These are phyloP conservation scores for Oxystoma pomonae DNA, from an alignment of 2,888 invertebrate species.

Conservation along the genomic window DNA sequence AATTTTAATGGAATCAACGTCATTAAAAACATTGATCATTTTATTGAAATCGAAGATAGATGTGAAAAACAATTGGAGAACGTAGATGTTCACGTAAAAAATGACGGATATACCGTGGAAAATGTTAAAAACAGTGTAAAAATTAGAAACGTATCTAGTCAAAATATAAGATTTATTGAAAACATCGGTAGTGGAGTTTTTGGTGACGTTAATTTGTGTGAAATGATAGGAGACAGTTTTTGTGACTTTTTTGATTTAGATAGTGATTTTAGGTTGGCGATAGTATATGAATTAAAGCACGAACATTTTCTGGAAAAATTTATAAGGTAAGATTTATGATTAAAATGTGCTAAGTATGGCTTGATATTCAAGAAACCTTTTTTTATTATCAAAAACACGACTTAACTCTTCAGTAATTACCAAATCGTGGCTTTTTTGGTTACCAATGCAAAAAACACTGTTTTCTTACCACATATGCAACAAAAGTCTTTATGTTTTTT, in stretches of 20 bases:
- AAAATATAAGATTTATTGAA: constrained; percentile 69
- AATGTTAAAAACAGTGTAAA: background rate
- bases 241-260: constrained; percentile 38
- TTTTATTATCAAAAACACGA: no score
- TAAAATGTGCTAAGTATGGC: no score
- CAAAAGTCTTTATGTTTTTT: no score
- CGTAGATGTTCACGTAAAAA: background rate
- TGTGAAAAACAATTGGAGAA: background rate
- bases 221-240: constrained; percentile 47
- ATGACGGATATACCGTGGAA: background rate
- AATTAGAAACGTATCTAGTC: constrained; percentile 61
- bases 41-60: background rate
- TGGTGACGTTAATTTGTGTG: constrained; percentile 68
- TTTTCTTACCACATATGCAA: no score
- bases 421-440: no score
- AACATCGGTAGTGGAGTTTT: constrained; percentile 74
- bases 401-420: no score
- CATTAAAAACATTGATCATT: background rate
- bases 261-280: constrained; percentile 51
- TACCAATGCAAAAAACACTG: no score
- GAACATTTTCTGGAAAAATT: constrained; percentile 65
- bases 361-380: no score
- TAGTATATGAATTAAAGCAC: constrained; percentile 67
- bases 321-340: constrained; percentile 51
- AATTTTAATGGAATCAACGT: background rate